A percentile compares a stretch with the other conserved stretches of the same genome.
These are phyloP conservation scores for Odiellus spinosus DNA, from an alignment of 2,888 invertebrate species.

Conservation along the genomic window DNA sequence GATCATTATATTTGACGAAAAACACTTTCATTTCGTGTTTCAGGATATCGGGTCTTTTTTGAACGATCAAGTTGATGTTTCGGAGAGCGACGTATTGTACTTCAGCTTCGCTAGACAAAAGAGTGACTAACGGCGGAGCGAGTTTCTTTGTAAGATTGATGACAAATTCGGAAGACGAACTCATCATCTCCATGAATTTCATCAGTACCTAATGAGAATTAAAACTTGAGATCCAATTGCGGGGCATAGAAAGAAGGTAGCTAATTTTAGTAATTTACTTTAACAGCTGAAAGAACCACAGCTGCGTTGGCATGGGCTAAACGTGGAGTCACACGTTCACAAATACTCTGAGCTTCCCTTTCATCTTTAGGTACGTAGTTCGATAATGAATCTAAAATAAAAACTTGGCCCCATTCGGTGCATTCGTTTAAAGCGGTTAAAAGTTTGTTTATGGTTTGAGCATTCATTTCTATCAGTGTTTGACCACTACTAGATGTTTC, in stretches of 20 bases:
- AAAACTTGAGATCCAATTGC: too few relatives aligned
- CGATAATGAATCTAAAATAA: conserved; percentile 90
- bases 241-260: too few relatives aligned
- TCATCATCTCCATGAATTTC: conserved; percentile 96
- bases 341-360: conserved; percentile 94
- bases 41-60: conserved; percentile 93
- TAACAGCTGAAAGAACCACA: conserved; percentile 94
- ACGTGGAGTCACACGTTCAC: conserved; percentile 90
- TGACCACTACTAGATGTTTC: conserved; percentile 91
- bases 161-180: conserved; percentile 83
- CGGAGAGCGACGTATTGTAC: conserved; percentile 96
- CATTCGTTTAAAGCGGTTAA: conserved; percentile 97
- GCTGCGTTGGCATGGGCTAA: conserved; percentile 98
- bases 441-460: conserved; percentile 92
- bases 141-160: conserved; percentile 85
- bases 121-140: conserved; percentile 94
- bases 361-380: conserved; percentile 95
- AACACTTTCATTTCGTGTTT: conserved; percentile 99
- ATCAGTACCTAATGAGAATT: conserved; percentile 51
- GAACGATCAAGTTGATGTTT: conserved; percentile 97
- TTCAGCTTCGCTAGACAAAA: conserved; percentile 94
- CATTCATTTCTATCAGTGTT: conserved; percentile 88
- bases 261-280: too few relatives aligned
- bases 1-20: conserved; percentile 99
- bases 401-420: conserved; percentile 98